These are phyloP conservation scores for Megaceryle torquata DNA, from an alignment of 2,113 vertebrate genomes.

Conservation along the genomic window DNA sequence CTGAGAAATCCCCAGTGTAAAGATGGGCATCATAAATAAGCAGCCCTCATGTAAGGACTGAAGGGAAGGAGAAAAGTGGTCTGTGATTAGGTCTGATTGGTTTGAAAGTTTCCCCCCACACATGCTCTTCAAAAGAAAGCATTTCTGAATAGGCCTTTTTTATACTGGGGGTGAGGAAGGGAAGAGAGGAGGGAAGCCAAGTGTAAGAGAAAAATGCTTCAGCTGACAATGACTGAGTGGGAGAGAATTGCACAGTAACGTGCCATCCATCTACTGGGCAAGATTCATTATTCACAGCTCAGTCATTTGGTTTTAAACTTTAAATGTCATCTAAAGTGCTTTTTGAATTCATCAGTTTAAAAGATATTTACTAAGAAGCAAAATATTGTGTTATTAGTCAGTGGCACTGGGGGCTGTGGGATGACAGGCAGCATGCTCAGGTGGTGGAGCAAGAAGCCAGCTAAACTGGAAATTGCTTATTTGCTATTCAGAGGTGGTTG, in stretches of 20 bases:
- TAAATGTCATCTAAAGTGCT: slow-evolving; percentile 40
- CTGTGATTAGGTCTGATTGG: neutral
- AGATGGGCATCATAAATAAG: neutral
- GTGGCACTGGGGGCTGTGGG: neutral
- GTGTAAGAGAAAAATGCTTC: slow-evolving; percentile 21
- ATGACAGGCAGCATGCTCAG: accelerated
- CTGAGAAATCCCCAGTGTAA: neutral
- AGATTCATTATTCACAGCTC: slow-evolving; percentile 43
- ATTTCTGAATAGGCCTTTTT: neutral
- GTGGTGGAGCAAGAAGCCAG: neutral
- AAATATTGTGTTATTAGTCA: neutral
- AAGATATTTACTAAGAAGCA: slow-evolving; percentile 44
- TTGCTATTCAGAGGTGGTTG: neutral
- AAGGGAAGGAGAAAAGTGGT: neutral
- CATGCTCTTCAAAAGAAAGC: neutral
- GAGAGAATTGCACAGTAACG: neutral
- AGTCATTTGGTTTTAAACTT: slow-evolving; percentile 36
- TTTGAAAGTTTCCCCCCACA: neutral
- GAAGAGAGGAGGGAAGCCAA: neutral
- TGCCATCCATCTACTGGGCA: slow-evolving; percentile 39
- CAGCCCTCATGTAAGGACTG: neutral
- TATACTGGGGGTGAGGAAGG: neutral
- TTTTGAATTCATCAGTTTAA: slow-evolving; percentile 47
- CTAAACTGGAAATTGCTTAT: neutral
- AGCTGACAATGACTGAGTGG: slow-evolving; percentile 50